Conservation (phyloP, 2,113 vertebrate species). For the Halichoerus grypus region DNA sequence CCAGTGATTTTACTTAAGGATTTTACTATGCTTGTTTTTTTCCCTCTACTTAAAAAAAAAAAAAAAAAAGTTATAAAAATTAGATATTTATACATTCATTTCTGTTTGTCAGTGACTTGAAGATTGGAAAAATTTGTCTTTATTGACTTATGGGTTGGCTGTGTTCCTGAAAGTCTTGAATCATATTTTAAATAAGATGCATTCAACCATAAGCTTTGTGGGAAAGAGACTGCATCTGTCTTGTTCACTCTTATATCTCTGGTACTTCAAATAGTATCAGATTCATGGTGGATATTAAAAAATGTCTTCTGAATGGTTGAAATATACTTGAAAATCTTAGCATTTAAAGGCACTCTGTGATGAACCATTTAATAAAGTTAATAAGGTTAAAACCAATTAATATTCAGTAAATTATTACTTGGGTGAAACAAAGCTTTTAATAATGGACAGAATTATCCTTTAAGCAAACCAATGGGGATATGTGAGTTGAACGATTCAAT, state of each 20-base stretch:
- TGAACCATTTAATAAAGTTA: background rate
- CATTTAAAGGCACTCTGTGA: background rate
- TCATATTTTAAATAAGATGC: background rate
- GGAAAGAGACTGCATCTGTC: background rate
- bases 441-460: background rate
- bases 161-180: background rate
- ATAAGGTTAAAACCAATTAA: background rate
- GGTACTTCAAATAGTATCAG: background rate
- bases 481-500: background rate
- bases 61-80: background rate
- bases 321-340: background rate
- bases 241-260: background rate
- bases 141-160: background rate
- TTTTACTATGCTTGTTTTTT: background rate
- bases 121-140: background rate
- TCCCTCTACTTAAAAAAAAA: background rate
- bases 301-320: background rate
- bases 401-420: background rate
- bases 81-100: background rate
- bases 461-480: background rate
- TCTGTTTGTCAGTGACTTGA: background rate
- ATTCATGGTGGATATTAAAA: background rate
- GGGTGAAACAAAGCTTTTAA: background rate
- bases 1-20: constrained; percentile 42
- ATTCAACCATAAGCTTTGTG: background rate